phyloP scores from a whole-genome alignment of 2,797 vertebrate genomes.

The Taenioides sp. region DNA sequence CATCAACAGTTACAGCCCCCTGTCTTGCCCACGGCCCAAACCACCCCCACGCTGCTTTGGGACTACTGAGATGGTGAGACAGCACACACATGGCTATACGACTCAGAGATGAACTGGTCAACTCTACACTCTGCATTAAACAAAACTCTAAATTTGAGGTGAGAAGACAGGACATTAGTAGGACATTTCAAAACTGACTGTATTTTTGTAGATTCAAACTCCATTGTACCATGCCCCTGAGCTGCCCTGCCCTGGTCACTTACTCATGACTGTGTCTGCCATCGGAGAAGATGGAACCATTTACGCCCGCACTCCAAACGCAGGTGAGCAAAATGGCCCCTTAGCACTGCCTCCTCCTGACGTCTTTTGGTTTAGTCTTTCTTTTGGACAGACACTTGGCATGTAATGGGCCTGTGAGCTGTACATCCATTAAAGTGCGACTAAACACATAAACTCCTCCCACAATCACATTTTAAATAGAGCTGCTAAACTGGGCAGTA shows the following conservation, averaged over 20 bases:
- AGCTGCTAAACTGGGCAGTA: too few species aligned
- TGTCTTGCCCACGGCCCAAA: constrained; percentile 19
- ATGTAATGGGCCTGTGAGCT: too few species aligned
- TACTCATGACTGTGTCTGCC: constrained; percentile 77
- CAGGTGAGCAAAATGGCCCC: constrained; percentile 67
- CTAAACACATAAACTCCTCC: too few species aligned
- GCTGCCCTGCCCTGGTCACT: constrained; percentile 73
- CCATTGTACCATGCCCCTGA: constrained; percentile 78
- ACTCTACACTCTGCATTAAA: too few species aligned
- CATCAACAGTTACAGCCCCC: background rate
- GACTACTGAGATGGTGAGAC: constrained; percentile 60
- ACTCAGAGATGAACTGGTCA: background rate
- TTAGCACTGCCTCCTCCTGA: background rate
- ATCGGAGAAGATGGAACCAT: constrained; percentile 85
- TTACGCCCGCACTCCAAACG: constrained; percentile 77
- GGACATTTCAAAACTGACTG: background rate
- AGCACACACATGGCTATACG: background rate
- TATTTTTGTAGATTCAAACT: constrained; percentile 51
- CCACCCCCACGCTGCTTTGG: constrained; percentile 35
- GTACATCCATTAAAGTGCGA: too few species aligned
- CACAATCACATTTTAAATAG: too few species aligned
- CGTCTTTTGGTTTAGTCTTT: background rate
- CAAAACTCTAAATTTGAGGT: too few species aligned
- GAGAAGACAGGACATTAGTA: too few species aligned
- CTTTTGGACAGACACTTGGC: background rate